Percentiles rank a stretch among this genome's conserved stretches.
These are phyloP conservation scores for Slavum lentiscoides DNA, from an alignment of 2,888 invertebrate genomes.

Conservation along the genomic window DNA sequence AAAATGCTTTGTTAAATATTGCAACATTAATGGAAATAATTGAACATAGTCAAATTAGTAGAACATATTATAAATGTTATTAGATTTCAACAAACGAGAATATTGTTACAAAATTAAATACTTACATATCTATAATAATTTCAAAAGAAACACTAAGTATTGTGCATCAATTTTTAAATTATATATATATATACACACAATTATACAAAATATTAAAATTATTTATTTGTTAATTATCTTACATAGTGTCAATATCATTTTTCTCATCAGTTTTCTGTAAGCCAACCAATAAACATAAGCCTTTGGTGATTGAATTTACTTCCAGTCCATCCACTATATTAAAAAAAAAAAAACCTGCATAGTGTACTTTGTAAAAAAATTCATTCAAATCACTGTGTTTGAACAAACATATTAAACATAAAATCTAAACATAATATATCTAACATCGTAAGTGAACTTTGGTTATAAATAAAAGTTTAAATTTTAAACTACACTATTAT, in stretches of 20 bases:
- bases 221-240: slow-evolving; percentile 59
- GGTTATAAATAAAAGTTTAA: too few relatives aligned
- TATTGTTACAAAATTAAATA: too few relatives aligned
- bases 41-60: too few relatives aligned
- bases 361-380: neutral
- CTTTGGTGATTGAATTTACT: slow-evolving; percentile 80
- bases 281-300: slow-evolving; percentile 85
- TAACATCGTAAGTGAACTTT: neutral
- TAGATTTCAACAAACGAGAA: too few relatives aligned
- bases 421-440: neutral
- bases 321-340: slow-evolving; percentile 73
- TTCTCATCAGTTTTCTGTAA: slow-evolving; percentile 76
- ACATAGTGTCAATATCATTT: slow-evolving; percentile 85
- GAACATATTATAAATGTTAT: too few relatives aligned
- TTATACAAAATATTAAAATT: neutral
- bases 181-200: neutral
- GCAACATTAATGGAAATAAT: too few relatives aligned
- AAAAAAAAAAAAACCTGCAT: slow-evolving; percentile 38
- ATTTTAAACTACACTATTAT: too few relatives aligned
- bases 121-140: too few relatives aligned
- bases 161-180: neutral
- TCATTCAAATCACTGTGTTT: neutral
- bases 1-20: too few relatives aligned
- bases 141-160: too few relatives aligned
- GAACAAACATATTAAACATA: neutral